These are phyloP conservation scores for Hapalemur alaotrensis DNA, from an alignment of 2,797 vertebrate genomes.

Conservation along the genomic window DNA sequence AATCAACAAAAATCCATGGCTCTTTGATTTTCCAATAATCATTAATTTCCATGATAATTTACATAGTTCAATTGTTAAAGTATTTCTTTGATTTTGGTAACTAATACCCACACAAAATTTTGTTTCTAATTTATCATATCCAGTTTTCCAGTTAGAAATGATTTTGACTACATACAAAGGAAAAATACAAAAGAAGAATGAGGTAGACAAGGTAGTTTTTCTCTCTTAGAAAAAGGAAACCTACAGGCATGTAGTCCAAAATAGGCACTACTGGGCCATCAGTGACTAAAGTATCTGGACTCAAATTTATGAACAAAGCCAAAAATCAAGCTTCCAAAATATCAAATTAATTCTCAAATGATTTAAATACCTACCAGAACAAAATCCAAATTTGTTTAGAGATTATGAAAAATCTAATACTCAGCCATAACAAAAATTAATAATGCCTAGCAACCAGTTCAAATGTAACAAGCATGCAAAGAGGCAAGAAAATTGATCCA, in stretches of 20 bases:
- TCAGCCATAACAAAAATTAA: not conserved
- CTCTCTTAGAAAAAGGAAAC: not conserved
- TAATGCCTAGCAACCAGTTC: not conserved
- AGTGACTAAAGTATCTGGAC: not conserved
- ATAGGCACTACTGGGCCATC: not conserved
- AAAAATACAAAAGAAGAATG: not conserved
- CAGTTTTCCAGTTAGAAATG: not conserved
- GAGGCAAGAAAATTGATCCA: not conserved
- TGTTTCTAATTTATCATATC: not conserved
- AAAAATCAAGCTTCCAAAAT: not conserved
- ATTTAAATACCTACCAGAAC: not conserved
- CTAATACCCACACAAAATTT: not conserved
- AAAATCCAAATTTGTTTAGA: not conserved
- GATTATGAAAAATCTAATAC: not conserved
- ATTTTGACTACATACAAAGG: not conserved
- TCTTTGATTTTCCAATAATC: slow-evolving; percentile 55
- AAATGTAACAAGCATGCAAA: not conserved
- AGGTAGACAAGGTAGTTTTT: not conserved
- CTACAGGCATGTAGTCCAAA: not conserved
- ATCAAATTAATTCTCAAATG: not conserved
- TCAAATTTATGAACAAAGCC: not conserved
- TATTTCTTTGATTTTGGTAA: slow-evolving; percentile 52
- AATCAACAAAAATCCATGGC: slow-evolving; percentile 43
- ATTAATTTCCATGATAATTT: slow-evolving; percentile 56
- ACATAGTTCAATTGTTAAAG: slow-evolving; percentile 44